phyloP scores from a whole-genome alignment of 2,888 invertebrate species.

The Leptarthrus brevirostris region DNA sequence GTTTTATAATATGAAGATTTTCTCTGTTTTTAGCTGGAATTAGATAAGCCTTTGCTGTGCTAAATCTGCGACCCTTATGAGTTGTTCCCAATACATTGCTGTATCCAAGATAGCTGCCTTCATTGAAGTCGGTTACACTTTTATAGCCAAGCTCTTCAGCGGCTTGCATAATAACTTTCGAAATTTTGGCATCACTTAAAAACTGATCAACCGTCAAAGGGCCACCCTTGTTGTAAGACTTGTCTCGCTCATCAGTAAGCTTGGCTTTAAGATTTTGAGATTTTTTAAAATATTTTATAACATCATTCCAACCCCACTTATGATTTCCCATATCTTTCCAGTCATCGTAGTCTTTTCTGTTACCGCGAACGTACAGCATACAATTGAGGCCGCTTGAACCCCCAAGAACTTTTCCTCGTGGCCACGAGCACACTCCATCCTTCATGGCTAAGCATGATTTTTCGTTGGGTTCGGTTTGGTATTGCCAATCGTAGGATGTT shows the following conservation, averaged over 20 bases:
- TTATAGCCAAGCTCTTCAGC: slow-evolving; percentile 65
- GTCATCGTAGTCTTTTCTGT: slow-evolving; percentile 69
- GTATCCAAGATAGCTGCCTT: slow-evolving; percentile 68
- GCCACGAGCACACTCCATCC: slow-evolving; percentile 67
- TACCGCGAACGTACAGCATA: slow-evolving; percentile 73
- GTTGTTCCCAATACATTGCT: slow-evolving; percentile 67
- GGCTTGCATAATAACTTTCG: slow-evolving; percentile 67
- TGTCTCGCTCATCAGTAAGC: not conserved
- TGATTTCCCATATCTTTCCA: slow-evolving; percentile 71
- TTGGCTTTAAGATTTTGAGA: slow-evolving; percentile 29
- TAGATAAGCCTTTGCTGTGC: slow-evolving; percentile 81
- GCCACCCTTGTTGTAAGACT: slow-evolving; percentile 59
- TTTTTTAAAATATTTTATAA: slow-evolving; percentile 60
- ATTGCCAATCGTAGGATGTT: slow-evolving; percentile 59
- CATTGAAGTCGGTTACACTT: slow-evolving; percentile 68
- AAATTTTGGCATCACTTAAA: slow-evolving; percentile 59
- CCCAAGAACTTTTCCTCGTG: slow-evolving; percentile 75
- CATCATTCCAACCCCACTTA: slow-evolving; percentile 71
- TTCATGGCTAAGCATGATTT: slow-evolving; percentile 59
- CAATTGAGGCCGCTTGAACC: slow-evolving; percentile 73
- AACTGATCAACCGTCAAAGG: slow-evolving; percentile 65
- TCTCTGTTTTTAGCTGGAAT: slow-evolving; percentile 68
- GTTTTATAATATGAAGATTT: slow-evolving; percentile 73
- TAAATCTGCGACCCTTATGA: slow-evolving; percentile 78
- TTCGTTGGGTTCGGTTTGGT: slow-evolving; percentile 58